Evolutionary conservation across 2,888 invertebrate genomes (phyloP).

Genomic region (Drymonia ruficornis): DNA sequence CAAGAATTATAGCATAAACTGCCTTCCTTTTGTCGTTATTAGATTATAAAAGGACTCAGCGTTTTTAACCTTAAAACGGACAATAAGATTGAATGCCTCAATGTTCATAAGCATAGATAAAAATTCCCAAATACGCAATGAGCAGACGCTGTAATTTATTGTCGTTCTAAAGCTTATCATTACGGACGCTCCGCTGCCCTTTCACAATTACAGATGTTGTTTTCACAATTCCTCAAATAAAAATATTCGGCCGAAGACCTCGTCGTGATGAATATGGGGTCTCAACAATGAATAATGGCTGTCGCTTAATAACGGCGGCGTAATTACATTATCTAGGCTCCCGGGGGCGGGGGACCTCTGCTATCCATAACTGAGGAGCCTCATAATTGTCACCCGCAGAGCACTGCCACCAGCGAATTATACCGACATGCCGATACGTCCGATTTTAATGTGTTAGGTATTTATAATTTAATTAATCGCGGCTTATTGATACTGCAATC

Average conservation of each 20-base stretch:
- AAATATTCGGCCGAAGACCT: slow-evolving; percentile 41
- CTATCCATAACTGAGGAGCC: slow-evolving; percentile 72
- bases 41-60: too few species aligned
- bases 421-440: slow-evolving; percentile 41
- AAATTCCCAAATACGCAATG: not conserved
- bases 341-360: slow-evolving; percentile 59
- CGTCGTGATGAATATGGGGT: slow-evolving; percentile 59
- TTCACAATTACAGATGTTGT: slow-evolving; percentile 38
- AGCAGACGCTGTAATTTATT: slow-evolving; percentile 15
- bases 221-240: slow-evolving; percentile 43
- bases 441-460: slow-evolving; percentile 19
- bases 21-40: too few species aligned
- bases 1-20: too few species aligned
- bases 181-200: slow-evolving; percentile 27
- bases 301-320: slow-evolving; percentile 73
- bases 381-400: slow-evolving; percentile 78
- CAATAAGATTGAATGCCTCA: not conserved
- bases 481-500: not conserved
- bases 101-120: not conserved
- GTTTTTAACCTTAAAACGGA: too few species aligned
- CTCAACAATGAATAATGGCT: slow-evolving; percentile 74
- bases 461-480: slow-evolving; percentile 14
- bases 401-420: slow-evolving; percentile 29
- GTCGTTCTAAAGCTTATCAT: slow-evolving; percentile 18
- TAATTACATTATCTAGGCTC: slow-evolving; percentile 79